A percentile compares a stretch with the other conserved stretches of the same genome.
Evolutionary conservation across 2,113 vertebrate genomes (phyloP).

Genomic region (Thinocorus orbignyianus): DNA sequence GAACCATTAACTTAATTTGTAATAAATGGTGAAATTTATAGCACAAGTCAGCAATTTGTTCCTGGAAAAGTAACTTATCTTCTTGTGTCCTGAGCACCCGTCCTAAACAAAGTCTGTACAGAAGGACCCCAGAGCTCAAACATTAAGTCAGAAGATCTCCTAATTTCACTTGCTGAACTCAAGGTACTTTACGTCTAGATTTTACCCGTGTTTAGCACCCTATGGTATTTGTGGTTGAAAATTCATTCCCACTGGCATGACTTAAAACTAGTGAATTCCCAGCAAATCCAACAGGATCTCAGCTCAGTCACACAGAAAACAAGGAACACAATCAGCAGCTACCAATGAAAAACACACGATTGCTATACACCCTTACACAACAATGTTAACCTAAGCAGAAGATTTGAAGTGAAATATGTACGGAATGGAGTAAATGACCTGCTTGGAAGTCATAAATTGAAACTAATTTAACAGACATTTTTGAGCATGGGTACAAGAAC

Average conservation of each 20-base stretch:
- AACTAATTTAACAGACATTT: neutral
- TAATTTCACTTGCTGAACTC: neutral
- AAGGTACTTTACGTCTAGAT: neutral
- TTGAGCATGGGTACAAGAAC: neutral
- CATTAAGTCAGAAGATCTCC: neutral
- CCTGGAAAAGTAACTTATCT: neutral
- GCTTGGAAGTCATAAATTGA: neutral
- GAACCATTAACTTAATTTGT: neutral
- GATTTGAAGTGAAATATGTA: neutral
- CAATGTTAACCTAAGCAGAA: accelerated
- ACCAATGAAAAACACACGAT: neutral
- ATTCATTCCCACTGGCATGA: neutral
- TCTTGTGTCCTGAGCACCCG: neutral
- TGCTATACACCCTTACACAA: neutral
- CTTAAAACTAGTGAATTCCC: neutral
- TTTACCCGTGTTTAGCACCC: neutral
- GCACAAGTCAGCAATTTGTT: neutral
- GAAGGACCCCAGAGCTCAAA: neutral
- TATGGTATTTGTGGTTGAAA: neutral
- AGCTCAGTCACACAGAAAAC: neutral
- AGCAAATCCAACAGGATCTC: neutral
- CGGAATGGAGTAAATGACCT: neutral
- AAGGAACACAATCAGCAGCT: neutral
- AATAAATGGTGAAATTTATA: neutral
- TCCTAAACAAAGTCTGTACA: neutral